Conservation (phyloP, 2,797 vertebrate genomes). For the Acrocephalus scirpaceus region DNA sequence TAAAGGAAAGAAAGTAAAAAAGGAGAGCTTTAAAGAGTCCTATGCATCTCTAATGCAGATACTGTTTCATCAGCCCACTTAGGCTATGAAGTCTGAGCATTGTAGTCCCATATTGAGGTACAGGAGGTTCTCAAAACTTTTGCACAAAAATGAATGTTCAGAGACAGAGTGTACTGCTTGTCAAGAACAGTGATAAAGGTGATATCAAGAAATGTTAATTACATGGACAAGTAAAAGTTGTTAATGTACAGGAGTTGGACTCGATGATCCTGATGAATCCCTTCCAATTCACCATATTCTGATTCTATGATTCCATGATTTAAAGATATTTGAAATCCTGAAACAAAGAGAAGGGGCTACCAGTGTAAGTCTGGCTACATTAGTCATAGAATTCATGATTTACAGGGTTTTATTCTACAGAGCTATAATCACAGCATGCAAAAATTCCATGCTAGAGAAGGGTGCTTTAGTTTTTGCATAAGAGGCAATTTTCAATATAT, state of each 20-base stretch:
- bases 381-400: background rate
- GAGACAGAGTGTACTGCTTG: background rate
- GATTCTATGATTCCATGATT: background rate
- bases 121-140: background rate
- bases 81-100: background rate
- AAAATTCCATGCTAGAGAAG: rapidly evolving
- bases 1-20: background rate
- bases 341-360: background rate
- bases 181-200: background rate
- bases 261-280: rapidly evolving
- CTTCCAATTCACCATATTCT: background rate
- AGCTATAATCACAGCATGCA: background rate
- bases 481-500: background rate
- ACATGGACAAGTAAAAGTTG: background rate
- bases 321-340: background rate
- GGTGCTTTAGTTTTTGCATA: background rate
- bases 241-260: background rate
- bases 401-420: background rate
- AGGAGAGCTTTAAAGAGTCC: background rate
- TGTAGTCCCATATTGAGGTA: background rate
- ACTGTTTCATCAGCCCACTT: background rate
- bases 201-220: background rate
- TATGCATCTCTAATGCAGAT: background rate
- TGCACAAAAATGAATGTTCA: background rate
- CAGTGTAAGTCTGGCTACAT: background rate